Conservation (phyloP, 1,140 invertebrate species). For the Littorina saxatilis region DNA sequence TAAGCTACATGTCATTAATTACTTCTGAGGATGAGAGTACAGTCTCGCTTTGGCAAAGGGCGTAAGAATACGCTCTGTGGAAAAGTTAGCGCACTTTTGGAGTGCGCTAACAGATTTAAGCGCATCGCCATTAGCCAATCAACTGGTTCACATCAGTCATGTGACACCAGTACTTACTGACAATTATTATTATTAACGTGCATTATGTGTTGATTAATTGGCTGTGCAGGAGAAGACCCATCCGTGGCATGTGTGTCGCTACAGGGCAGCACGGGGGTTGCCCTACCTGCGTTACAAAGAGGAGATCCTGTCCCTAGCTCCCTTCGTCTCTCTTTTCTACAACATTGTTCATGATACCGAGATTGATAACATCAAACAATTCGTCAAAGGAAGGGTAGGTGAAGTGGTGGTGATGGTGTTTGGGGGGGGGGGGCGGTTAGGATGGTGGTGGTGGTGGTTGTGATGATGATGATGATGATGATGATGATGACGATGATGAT, state of each 20-base stretch:
- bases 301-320: conserved; percentile 29
- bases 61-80: no score
- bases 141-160: neutral
- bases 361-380: neutral
- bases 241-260: conserved; percentile 22
- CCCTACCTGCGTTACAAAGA: conserved; percentile 27
- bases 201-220: neutral
- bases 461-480: no score
- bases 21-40: no score
- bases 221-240: neutral
- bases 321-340: conserved; percentile 24
- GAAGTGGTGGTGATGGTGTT: no score
- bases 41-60: neutral
- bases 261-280: neutral
- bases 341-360: conserved; percentile 10
- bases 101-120: no score
- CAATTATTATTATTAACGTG: neutral
- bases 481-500: no score
- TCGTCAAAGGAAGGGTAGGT: conserved; percentile 10
- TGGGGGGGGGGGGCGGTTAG: no score
- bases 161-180: neutral
- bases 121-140: no score
- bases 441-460: no score
- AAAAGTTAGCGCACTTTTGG: no score
- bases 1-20: no score